A percentile compares a stretch with the other conserved stretches of the same genome.
Evolutionary conservation across 2,113 vertebrate genomes (phyloP).

Genomic region (Rhombomys opimus): DNA sequence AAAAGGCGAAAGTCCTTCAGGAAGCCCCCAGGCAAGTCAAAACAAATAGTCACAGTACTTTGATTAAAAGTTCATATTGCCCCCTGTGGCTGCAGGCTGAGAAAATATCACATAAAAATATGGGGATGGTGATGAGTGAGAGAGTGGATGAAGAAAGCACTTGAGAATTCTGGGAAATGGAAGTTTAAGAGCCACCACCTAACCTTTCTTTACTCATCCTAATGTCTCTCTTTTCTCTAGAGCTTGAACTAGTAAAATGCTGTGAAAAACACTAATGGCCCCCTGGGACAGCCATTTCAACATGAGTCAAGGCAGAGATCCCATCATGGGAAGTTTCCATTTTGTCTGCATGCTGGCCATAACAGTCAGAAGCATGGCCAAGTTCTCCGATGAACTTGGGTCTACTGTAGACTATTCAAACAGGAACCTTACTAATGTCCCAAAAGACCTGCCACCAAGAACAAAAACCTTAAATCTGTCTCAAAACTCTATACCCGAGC

Average conservation of each 20-base stretch:
- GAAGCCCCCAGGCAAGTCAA: background rate
- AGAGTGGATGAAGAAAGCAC: background rate
- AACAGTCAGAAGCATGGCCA: slow-evolving; percentile 57
- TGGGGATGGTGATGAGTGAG: background rate
- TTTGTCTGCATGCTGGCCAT: slow-evolving; percentile 46
- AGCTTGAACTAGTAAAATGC: slow-evolving; percentile 47
- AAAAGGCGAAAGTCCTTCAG: background rate
- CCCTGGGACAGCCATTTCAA: background rate
- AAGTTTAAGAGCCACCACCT: background rate
- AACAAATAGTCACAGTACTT: background rate
- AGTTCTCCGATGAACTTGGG: slow-evolving; percentile 66
- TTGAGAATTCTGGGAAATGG: background rate
- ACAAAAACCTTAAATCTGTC: slow-evolving; percentile 89
- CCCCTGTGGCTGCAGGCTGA: background rate
- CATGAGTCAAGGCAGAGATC: slow-evolving; percentile 60
- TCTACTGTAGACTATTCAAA: slow-evolving; percentile 81
- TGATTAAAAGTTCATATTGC: background rate
- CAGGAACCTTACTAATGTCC: slow-evolving; percentile 76
- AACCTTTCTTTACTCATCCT: background rate
- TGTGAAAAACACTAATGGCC: background rate
- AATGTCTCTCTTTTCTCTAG: slow-evolving; percentile 58
- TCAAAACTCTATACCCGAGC: slow-evolving; percentile 87
- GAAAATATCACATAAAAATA: background rate
- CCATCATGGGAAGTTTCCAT: background rate
- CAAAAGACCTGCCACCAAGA: slow-evolving; percentile 72